Evolutionary conservation across 2,113 vertebrate species (phyloP), one percentile per base, ranked within the genome.

Genomic region (Athene noctua): DNA sequence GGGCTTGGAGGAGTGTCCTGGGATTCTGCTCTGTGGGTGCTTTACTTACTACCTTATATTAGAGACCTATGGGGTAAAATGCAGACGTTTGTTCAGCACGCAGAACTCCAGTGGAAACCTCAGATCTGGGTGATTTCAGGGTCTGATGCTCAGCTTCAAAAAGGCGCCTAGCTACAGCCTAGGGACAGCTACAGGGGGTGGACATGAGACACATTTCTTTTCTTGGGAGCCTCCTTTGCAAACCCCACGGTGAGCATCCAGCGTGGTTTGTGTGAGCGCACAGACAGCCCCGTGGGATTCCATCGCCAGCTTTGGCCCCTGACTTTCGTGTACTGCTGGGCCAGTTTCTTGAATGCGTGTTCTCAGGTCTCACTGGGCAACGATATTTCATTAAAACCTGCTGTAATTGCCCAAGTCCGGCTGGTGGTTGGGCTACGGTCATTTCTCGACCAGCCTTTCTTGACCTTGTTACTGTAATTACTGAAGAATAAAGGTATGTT

Each of bases 401-500:
- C 63, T 70, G 42, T 93, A 91, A 92, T 80, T 86, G 80, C 42
- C 54, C 44, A 4, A 21, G 77, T 62, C 72, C 7, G 30, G 63
- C 47, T 30, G 59, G 55, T 34, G 51, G 61, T 12, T 91, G 57
- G 59, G 42, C 38, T 88, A 36, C 4, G 67, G 82, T 46, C 59
- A 51, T 47, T 86, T 57, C 68, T 83, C 63, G 63, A 55, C 42
- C 18, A 71, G 71, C 59, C n/a, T 88, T 88, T 96, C 88, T 92
- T 88, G 75, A 80, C 86, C 29, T 91, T 81, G 86, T 87, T 91
- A 30, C 74, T 87, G 70, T 90, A 84, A 95, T 95, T 87, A 97
- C 32, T 1, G 4, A 58, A 91, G 62, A 92, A 95, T 90, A 95
- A 90, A 96, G 73, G 67, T 88, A 51, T 91, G 94, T 15, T 42